These are phyloP conservation scores for Rhinogobio ventralis DNA, from an alignment of 2,797 vertebrate species.

Conservation along the genomic window DNA sequence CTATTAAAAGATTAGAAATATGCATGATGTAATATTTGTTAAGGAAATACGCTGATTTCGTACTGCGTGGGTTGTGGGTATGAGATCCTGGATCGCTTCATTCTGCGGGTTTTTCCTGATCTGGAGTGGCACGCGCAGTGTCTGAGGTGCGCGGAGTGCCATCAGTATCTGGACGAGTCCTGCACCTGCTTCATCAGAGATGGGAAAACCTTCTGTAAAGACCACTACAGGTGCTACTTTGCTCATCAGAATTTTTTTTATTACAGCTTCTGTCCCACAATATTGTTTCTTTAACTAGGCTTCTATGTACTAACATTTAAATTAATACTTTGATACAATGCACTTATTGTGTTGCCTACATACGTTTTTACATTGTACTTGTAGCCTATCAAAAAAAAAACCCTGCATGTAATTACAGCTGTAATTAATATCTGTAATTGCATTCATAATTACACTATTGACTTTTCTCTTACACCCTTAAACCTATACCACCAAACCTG, in stretches of 20 bases:
- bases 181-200: slow-evolving; percentile 97
- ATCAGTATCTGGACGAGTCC: slow-evolving; percentile 92
- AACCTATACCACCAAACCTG: neutral
- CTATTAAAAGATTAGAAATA: neutral
- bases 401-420: too few species aligned
- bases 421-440: too few species aligned
- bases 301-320: neutral
- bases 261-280: neutral
- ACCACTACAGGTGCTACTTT: slow-evolving; percentile 85
- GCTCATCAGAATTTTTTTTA: neutral
- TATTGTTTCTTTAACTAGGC: neutral
- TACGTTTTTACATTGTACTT: too few species aligned
- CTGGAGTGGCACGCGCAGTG: slow-evolving; percentile 97
- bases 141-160: slow-evolving; percentile 95
- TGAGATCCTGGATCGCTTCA: slow-evolving; percentile 96
- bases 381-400: too few species aligned
- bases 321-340: neutral
- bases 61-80: slow-evolving; percentile 95
- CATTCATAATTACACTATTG: neutral
- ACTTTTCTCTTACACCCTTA: neutral
- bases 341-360: too few species aligned
- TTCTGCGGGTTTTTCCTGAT: slow-evolving; percentile 94
- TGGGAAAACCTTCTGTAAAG: slow-evolving; percentile 96
- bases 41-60: slow-evolving; percentile 19
- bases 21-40: neutral